Evolutionary conservation across 2,888 invertebrate genomes (phyloP).

Genomic region (Caenorhabditis imperialis): DNA sequence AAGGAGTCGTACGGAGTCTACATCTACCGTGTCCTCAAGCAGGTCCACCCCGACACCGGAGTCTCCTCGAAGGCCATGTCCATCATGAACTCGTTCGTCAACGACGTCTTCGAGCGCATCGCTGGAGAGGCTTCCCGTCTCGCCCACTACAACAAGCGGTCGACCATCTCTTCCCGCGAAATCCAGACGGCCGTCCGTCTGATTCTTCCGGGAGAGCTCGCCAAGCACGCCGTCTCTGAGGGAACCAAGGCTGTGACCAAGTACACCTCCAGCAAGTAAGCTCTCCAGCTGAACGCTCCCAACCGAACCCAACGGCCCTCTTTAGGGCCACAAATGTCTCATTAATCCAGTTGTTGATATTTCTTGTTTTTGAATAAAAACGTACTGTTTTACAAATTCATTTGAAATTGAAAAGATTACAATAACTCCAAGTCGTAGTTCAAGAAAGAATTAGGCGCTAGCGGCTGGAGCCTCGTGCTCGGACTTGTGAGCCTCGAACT

Average conservation of each 20-base stretch:
- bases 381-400: background rate
- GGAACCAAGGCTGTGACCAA: slow-evolving; percentile 61
- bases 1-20: too few species aligned
- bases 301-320: slow-evolving; percentile 72
- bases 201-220: slow-evolving; percentile 61
- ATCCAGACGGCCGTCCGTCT: slow-evolving; percentile 81
- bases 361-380: slow-evolving; percentile 72
- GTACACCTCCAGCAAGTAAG: slow-evolving; percentile 57
- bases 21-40: too few species aligned
- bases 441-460: too few species aligned
- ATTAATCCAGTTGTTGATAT: too few species aligned
- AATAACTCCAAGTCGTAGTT: too few species aligned
- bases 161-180: too few species aligned
- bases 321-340: slow-evolving; percentile 69
- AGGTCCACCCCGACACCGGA: too few species aligned
- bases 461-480: background rate
- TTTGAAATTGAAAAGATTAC: too few species aligned
- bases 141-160: slow-evolving; percentile 83
- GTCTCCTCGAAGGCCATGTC: too few species aligned
- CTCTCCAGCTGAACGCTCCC: slow-evolving; percentile 26
- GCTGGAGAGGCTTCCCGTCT: slow-evolving; percentile 81
- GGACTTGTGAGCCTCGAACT: background rate
- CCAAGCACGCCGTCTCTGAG: slow-evolving; percentile 59
- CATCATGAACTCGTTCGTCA: slow-evolving; percentile 85
- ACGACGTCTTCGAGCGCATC: slow-evolving; percentile 85